Conservation (phyloP, 2,888 invertebrate genomes). For the Yponomeuta sedellus region DNA sequence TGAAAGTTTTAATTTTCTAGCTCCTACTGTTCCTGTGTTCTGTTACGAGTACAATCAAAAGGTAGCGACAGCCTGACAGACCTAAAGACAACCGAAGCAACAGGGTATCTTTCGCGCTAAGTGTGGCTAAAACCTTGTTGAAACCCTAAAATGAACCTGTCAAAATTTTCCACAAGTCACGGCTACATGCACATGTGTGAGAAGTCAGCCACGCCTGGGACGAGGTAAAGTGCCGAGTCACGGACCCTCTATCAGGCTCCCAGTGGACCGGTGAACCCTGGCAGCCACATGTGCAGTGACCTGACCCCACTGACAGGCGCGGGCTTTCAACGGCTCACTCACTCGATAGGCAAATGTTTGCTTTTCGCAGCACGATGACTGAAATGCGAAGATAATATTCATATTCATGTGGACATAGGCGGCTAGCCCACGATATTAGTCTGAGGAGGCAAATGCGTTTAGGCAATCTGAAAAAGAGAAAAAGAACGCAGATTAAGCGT, state of each 20-base stretch:
- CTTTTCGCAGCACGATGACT: background rate
- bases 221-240: conserved; percentile 51
- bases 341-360: conserved; percentile 3
- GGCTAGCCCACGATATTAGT: too few species aligned
- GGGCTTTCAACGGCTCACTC: background rate
- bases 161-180: conserved; percentile 54
- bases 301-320: conserved; percentile 5
- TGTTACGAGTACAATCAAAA: too few species aligned
- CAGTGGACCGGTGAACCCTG: conserved; percentile 56
- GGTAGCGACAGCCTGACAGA: too few species aligned
- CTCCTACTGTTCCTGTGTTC: too few species aligned
- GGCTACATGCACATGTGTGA: conserved; percentile 45
- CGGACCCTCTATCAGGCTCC: conserved; percentile 66
- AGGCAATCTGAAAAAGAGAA: too few species aligned
- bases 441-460: too few species aligned
- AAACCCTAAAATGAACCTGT: conserved; percentile 65
- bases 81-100: too few species aligned
- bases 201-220: conserved; percentile 37
- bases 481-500: too few species aligned
- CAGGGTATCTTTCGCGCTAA: too few species aligned
- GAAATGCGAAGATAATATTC: background rate
- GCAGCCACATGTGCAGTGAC: conserved; percentile 49
- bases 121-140: too few species aligned
- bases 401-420: background rate
- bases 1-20: too few species aligned